Conservation (phyloP, 2,113 vertebrate species). For the Periophthalmodon schlosseri region DNA sequence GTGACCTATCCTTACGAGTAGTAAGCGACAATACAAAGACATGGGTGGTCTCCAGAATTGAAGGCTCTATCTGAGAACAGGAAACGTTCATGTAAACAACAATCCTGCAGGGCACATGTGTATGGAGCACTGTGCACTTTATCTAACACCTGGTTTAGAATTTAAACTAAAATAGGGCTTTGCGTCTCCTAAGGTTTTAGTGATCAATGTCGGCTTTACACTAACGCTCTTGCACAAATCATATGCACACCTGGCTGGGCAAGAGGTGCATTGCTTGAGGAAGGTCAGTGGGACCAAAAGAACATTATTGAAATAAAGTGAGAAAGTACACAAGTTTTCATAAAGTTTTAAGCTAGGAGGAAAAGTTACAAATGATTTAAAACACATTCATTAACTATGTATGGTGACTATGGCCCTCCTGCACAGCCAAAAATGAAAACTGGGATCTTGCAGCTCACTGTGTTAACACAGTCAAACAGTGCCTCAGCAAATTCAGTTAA, state of each 20-base stretch:
- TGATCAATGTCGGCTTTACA: too few relatives aligned
- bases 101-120: slow-evolving; percentile 17
- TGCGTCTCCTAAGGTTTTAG: too few relatives aligned
- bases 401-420: neutral
- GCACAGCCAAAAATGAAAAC: neutral
- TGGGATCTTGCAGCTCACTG: neutral
- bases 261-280: neutral
- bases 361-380: neutral
- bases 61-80: slow-evolving; percentile 28
- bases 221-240: too few relatives aligned
- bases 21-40: slow-evolving; percentile 45
- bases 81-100: slow-evolving; percentile 38
- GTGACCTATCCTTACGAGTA: slow-evolving; percentile 43
- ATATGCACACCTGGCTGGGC: too few relatives aligned
- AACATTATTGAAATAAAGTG: neutral
- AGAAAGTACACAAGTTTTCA: neutral
- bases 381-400: neutral
- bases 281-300: neutral
- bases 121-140: neutral
- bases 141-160: neutral
- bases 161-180: neutral
- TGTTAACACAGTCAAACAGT: slow-evolving; percentile 25
- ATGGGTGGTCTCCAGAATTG: slow-evolving; percentile 37
- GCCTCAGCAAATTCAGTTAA: slow-evolving; percentile 34
- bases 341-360: neutral